Base-by-base conservation (phyloP, 2,888 invertebrate genomes). In the Scrobipalpa atriplicella region DNA sequence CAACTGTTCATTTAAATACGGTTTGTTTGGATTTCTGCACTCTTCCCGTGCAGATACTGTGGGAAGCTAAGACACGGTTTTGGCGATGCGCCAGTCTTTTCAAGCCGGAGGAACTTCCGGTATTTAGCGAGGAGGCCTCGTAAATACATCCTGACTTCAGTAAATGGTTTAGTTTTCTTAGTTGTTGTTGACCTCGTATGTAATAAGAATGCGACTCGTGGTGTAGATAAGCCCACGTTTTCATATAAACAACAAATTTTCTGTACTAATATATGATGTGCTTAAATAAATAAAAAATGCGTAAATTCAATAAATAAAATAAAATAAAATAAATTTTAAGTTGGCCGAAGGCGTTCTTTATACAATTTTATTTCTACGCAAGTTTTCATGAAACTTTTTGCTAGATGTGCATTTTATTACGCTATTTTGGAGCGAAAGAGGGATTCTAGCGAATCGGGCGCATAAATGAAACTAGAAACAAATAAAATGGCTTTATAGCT, bases 401-500 rank as follows among this genome's bases (percentile, higher is more conserved):
- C 29, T 29, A 29, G 29, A 29, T 29, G 29, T 29, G 29, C 29
- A 5, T 29, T 29, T 29, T 29, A 29, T 63, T 54, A 60, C 58
- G 18, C 56, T 63, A 67, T 67, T 67, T 38, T 71, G 67, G 70
- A 74, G 71, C 71, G 72, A 68, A 70, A 71, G 69, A 73, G 72
- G 68, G 64, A 64, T 72, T 72, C 75, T 66, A 64, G 70, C 67
- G 72, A 75, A 78, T 76, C 68, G 70, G 75, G 69, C 64, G 66
- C 73, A 71, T 72, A 73, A 77, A 71, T 72, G 72, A 75, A 78
- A 78, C 73, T 73, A 76, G 78, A 78, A 85, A 83, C 80, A 83
- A 85, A 87, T 83, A 83, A 85, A 87, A 80, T 78, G 68, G 73
- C 74, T 83, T 84, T 84, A 87, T 78, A 75, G 81, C 82, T 86